Percentiles rank a stretch among this genome's conserved stretches.
Conservation (phyloP, 1,140 invertebrate genomes). For the Drosophila jambulina region DNA sequence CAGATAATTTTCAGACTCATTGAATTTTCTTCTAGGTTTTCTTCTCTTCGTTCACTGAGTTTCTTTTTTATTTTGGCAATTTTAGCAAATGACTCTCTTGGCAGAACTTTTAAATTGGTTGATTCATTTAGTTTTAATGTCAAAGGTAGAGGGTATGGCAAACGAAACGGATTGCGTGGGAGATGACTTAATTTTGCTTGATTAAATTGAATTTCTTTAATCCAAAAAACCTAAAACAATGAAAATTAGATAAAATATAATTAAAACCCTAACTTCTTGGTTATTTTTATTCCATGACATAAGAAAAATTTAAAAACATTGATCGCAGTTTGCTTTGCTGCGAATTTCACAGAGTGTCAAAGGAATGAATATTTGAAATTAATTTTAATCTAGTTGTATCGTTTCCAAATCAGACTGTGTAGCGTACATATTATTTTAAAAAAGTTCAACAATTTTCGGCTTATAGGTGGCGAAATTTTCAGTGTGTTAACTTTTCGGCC, state of each 20-base stretch:
- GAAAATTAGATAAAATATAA: too few relatives aligned
- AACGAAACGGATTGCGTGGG: background rate
- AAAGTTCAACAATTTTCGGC: slow-evolving; percentile 74
- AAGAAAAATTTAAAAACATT: background rate
- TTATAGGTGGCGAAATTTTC: slow-evolving; percentile 75
- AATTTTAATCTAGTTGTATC: slow-evolving; percentile 59
- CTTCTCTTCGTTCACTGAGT: background rate
- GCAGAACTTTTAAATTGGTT: slow-evolving; percentile 46
- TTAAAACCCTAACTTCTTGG: background rate
- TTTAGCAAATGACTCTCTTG: slow-evolving; percentile 64
- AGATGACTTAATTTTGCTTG: background rate
- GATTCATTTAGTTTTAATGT: slow-evolving; percentile 47
- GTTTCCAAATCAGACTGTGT: slow-evolving; percentile 80
- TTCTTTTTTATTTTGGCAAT: slow-evolving; percentile 37
- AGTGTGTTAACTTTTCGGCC: slow-evolving; percentile 75
- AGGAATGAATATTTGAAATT: slow-evolving; percentile 13
- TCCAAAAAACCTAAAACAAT: too few relatives aligned
- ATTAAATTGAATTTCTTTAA: background rate
- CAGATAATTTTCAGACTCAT: slow-evolving; percentile 59
- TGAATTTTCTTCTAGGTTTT: slow-evolving; percentile 37
- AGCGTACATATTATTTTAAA: slow-evolving; percentile 76
- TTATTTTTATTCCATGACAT: background rate
- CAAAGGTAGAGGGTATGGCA: slow-evolving; percentile 6
- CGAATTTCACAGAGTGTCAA: slow-evolving; percentile 33
- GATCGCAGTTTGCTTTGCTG: slow-evolving; percentile 18